A percentile compares a stretch with the other conserved stretches of the same genome.
These are phyloP conservation scores for Eupithecia subumbrata DNA, from an alignment of 2,888 invertebrate species.

Conservation along the genomic window DNA sequence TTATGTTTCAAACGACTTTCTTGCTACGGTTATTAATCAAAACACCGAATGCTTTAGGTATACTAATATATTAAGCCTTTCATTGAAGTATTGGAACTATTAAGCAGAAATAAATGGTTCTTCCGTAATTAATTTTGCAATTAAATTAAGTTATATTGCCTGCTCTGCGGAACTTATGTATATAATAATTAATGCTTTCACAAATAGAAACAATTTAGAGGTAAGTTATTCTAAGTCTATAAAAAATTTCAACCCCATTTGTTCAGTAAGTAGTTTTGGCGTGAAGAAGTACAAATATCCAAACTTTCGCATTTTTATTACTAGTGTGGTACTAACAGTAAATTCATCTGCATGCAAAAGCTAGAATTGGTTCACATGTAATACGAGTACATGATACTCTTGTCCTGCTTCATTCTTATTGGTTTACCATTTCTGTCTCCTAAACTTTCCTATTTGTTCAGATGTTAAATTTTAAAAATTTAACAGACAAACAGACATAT, in stretches of 20 bases:
- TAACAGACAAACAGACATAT: no score
- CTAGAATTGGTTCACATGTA: no score
- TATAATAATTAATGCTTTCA: neutral
- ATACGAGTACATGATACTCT: no score
- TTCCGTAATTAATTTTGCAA: neutral
- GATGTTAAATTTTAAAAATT: no score
- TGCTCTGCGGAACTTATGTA: neutral
- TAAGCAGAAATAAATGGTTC: neutral
- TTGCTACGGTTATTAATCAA: neutral
- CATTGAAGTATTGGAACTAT: neutral
- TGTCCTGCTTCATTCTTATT: no score
- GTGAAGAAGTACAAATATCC: neutral
- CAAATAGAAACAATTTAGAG: neutral
- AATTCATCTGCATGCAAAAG: no score
- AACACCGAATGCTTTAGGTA: neutral
- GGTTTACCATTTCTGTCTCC: no score
- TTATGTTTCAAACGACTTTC: neutral
- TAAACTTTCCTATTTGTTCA: no score
- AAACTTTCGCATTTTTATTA: neutral
- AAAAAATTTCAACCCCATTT: neutral
- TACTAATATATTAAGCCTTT: neutral
- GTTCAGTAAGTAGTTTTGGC: neutral
- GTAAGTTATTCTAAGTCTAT: neutral
- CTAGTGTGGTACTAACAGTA: neutral
- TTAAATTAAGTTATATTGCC: neutral